Evolutionary conservation across 2,888 invertebrate species (phyloP), one percentile per base, ranked within the genome.

Genomic region (Malthinus flaveolus): DNA sequence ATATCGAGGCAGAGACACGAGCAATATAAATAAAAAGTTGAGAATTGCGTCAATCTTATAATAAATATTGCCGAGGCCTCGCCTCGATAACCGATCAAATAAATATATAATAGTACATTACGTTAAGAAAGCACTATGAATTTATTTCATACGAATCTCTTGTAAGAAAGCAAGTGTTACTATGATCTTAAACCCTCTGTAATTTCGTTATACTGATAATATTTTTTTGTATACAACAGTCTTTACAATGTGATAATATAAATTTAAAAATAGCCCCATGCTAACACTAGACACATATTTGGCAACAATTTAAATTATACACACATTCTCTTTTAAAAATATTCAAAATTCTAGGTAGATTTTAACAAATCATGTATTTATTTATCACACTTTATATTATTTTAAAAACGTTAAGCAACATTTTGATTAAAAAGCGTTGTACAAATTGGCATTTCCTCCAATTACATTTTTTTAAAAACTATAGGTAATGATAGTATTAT

Each of bases 211-310:
- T 69, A 69, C 66, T 68, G 67, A 69, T 70, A 67, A 61, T 67
- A 47, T 66, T 65, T 42, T 59, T 63, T 68, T 69, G 65, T 68
- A 67, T 70, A 67, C 66, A 67, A 70, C 72, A 73, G 73, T 73
- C 73, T 73, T 73, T 72, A 72, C 68, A 72, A 64, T 68, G 70
- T 73, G 71, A 72, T 73, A 68, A 70, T 68, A 56, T 61, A 61
- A 61, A 60, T 60, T 61, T 53, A 61, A 61, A 70, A 70, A 71
- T 69, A 70, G 68, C 70, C 71, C 66, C 70, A 69, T 67, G 68
- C 64, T 51, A 53, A 59, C 49, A 36, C 34, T 54, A 52, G 49
- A 63, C 51, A 54, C 58, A 50, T 58, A 57, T 66, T 69, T 70
- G 68, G 69, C 68, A 69, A 66, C 67, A 64, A 64, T 62, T 56